phyloP scores from a whole-genome alignment of 2,113 vertebrate genomes.

The Fregata magnificens region DNA sequence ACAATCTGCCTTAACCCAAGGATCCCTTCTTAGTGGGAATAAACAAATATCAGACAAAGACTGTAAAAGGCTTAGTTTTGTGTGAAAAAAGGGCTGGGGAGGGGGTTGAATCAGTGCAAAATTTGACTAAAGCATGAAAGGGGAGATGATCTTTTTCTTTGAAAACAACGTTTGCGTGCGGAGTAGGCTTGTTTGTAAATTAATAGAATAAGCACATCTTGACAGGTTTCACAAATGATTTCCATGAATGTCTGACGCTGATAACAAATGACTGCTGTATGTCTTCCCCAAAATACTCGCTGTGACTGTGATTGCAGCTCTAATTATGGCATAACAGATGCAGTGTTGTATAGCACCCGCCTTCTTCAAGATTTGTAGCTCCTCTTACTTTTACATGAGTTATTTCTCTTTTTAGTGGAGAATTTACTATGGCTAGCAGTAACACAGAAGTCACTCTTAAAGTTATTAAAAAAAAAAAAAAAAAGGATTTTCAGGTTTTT shows the following conservation, averaged over 20 bases:
- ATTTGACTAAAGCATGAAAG: neutral
- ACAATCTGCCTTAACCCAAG: neutral
- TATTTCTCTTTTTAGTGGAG: neutral
- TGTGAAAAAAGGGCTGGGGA: neutral
- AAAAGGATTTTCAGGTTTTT: neutral
- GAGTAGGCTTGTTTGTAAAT: neutral
- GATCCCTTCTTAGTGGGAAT: neutral
- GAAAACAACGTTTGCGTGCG: neutral
- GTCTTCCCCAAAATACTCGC: conserved; percentile 5
- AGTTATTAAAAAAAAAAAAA: neutral
- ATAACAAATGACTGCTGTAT: neutral
- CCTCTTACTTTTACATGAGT: neutral
- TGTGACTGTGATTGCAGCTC: conserved; percentile 3
- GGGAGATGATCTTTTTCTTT: neutral
- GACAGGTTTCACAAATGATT: neutral
- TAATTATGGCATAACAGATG: conserved; percentile 39
- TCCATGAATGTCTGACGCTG: neutral
- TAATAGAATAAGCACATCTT: neutral
- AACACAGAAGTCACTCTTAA: neutral
- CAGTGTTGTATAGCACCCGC: conserved; percentile 1
- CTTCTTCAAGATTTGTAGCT: neutral
- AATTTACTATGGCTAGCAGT: conserved; percentile 1
- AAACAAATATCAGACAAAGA: neutral
- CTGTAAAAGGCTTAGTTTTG: neutral
- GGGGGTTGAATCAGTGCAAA: neutral